Conservation (phyloP, 2,113 vertebrate species). For the Hypocryptadius cinnamomeus region DNA sequence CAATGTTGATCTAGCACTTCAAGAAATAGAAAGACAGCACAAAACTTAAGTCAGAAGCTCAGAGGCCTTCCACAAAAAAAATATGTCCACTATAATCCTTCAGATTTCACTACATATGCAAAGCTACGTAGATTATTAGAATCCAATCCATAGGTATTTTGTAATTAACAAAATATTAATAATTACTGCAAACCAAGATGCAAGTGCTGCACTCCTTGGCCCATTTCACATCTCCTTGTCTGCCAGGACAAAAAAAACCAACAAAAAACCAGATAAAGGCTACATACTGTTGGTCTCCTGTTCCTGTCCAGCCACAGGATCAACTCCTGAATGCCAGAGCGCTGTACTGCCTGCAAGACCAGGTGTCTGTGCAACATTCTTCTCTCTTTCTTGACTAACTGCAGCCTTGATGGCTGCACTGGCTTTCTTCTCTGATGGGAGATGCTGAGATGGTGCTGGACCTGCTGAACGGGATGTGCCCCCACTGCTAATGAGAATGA, state of each 20-base stretch:
- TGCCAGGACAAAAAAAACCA: not conserved
- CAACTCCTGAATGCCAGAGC: not conserved
- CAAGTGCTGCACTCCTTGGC: not conserved
- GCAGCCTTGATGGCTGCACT: not conserved
- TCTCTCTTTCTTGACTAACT: not conserved
- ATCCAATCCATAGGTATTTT: not conserved
- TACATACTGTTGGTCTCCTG: slow-evolving; percentile 37
- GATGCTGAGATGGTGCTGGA: not conserved
- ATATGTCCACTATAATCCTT: not conserved
- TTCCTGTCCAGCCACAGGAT: not conserved
- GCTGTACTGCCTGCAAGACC: not conserved
- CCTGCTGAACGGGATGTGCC: not conserved
- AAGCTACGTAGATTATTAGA: not conserved
- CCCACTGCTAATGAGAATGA: slow-evolving; percentile 84
- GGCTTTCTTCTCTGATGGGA: slow-evolving; percentile 2
- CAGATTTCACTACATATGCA: not conserved
- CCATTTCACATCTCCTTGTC: not conserved
- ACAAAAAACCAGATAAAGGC: not conserved
- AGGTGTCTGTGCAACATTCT: not conserved
- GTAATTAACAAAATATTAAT: not conserved
- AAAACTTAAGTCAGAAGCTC: not conserved
- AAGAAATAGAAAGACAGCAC: not conserved
- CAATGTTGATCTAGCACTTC: not conserved
- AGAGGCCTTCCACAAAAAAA: not conserved
- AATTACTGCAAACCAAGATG: not conserved